Conservation (phyloP, 2,888 invertebrate species). For the Limnephilus rhombicus region DNA sequence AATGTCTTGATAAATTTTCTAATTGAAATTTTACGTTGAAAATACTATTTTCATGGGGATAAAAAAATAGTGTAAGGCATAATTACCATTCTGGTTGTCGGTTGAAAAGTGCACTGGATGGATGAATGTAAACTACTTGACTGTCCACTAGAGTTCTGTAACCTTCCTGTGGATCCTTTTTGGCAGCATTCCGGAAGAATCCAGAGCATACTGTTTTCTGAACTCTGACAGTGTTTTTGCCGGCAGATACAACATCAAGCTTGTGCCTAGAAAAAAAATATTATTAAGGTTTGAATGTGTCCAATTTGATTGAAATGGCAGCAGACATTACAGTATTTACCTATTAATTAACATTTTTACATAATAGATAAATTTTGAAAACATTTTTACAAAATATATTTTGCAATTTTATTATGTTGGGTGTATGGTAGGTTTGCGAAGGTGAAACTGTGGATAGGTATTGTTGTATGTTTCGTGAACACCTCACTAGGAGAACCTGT, state of each 20-base stretch:
- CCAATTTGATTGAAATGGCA: neutral
- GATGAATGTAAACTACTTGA: slow-evolving; percentile 99
- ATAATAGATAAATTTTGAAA: too few species aligned
- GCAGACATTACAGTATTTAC: too few species aligned
- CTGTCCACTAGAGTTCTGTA: slow-evolving; percentile 98
- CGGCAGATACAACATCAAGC: slow-evolving; percentile 97
- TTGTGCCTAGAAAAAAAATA: slow-evolving; percentile 83
- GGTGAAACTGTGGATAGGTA: too few species aligned
- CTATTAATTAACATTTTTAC: too few species aligned
- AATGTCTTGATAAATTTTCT: too few species aligned
- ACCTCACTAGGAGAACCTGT: too few species aligned
- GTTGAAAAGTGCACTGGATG: slow-evolving; percentile 98
- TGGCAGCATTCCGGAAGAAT: slow-evolving; percentile 98
- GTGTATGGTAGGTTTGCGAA: too few species aligned
- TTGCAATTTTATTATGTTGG: too few species aligned
- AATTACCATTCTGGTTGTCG: slow-evolving; percentile 97
- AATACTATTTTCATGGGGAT: too few species aligned
- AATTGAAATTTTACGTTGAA: too few species aligned
- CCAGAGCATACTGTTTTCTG: slow-evolving; percentile 99
- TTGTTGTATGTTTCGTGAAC: too few species aligned
- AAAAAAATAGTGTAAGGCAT: neutral
- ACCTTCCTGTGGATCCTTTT: slow-evolving; percentile 99
- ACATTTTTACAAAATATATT: too few species aligned
- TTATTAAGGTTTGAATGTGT: slow-evolving; percentile 49
- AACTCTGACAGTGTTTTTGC: slow-evolving; percentile 95